phyloP scores from a whole-genome alignment of 1,140 invertebrate species.

The Charaxes varanes region DNA sequence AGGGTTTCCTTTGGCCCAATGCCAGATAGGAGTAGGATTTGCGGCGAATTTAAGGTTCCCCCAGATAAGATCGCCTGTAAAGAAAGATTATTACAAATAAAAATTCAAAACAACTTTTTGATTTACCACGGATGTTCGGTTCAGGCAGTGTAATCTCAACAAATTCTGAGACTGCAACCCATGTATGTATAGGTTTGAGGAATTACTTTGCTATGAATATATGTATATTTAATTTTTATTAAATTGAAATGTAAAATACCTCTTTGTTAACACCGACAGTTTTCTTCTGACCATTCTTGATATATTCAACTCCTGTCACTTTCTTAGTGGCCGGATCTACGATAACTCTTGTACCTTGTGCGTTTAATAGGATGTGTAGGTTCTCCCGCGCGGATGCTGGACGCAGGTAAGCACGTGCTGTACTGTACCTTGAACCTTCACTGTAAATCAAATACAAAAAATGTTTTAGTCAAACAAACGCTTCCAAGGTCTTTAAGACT shows the following conservation, averaged over 20 bases:
- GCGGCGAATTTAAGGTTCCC: constrained; percentile 79
- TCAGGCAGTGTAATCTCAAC: too few relatives aligned
- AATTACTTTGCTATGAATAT: too few relatives aligned
- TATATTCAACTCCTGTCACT: constrained; percentile 74
- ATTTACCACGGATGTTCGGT: too few relatives aligned
- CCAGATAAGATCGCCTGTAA: constrained; percentile 80
- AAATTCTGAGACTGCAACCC: too few relatives aligned
- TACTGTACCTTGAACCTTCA: constrained; percentile 79
- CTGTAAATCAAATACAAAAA: constrained; percentile 53
- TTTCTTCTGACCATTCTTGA: constrained; percentile 69
- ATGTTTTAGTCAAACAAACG: too few relatives aligned
- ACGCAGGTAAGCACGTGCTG: constrained; percentile 87
- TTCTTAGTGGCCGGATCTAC: constrained; percentile 70
- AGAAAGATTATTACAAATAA: constrained; percentile 1
- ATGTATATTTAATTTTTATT: too few relatives aligned
- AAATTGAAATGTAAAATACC: constrained; percentile 27
- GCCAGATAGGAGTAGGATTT: constrained; percentile 81
- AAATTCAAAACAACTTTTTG: neutral
- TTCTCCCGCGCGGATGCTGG: constrained; percentile 85
- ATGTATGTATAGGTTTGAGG: too few relatives aligned
- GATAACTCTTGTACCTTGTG: constrained; percentile 77
- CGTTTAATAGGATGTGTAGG: constrained; percentile 80
- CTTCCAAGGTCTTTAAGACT: too few relatives aligned
- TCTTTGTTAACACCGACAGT: constrained; percentile 81
- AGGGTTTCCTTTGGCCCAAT: constrained; percentile 79